phyloP scores from a whole-genome alignment of 2,888 invertebrate genomes.

The Leptopilina drosophilae region DNA sequence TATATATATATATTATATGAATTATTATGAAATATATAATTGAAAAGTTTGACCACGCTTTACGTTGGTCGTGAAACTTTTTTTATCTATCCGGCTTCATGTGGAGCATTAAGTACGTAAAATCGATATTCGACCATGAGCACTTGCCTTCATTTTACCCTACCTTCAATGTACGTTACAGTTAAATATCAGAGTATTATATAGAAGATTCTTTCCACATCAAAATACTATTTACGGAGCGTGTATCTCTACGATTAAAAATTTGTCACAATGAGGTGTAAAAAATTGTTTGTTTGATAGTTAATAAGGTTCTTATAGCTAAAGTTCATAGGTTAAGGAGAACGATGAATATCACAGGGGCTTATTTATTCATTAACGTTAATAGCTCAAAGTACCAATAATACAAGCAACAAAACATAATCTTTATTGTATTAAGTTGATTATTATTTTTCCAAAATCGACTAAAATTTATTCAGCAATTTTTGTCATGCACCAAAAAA shows the following conservation, averaged over 20 bases:
- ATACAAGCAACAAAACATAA: slow-evolving; percentile 32
- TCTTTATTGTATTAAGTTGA: slow-evolving; percentile 32
- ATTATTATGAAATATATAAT: slow-evolving; percentile 39
- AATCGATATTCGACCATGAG: slow-evolving; percentile 33
- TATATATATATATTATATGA: slow-evolving; percentile 39
- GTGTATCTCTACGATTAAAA: slow-evolving; percentile 52
- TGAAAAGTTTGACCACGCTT: slow-evolving; percentile 18
- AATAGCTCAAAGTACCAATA: slow-evolving; percentile 53
- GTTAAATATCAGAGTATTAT: slow-evolving; percentile 27
- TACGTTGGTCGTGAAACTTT: slow-evolving; percentile 25
- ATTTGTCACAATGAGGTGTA: slow-evolving; percentile 61
- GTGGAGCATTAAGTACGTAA: slow-evolving; percentile 15
- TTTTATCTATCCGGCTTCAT: slow-evolving; percentile 29
- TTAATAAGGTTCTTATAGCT: slow-evolving; percentile 61
- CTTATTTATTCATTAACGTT: slow-evolving; percentile 59
- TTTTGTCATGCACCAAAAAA: slow-evolving; percentile 26
- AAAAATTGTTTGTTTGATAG: slow-evolving; percentile 68
- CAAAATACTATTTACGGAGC: slow-evolving; percentile 53
- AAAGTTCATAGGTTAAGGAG: slow-evolving; percentile 46
- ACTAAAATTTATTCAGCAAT: slow-evolving; percentile 34
- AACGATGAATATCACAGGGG: slow-evolving; percentile 55
- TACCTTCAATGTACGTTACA: slow-evolving; percentile 24
- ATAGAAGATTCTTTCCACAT: slow-evolving; percentile 40
- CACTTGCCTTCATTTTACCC: slow-evolving; percentile 15
- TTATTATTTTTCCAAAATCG: slow-evolving; percentile 12